Conservation (phyloP, 2,797 vertebrate species). For the Pseudochirops cupreus region DNA sequence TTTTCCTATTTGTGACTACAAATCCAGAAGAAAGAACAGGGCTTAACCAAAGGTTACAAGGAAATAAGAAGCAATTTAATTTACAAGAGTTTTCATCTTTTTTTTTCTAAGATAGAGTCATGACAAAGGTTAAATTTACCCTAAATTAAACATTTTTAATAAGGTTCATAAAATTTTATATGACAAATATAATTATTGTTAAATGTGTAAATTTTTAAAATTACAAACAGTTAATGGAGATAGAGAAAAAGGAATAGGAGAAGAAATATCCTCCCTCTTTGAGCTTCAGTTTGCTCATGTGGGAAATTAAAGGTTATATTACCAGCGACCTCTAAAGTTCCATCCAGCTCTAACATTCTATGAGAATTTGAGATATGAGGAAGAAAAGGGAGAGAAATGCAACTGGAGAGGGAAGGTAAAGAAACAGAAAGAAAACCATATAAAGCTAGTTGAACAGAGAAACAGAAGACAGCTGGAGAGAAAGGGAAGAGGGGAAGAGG, state of each 20-base stretch:
- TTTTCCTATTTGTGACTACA: not conserved
- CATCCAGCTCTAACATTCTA: not conserved
- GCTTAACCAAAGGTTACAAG: not conserved
- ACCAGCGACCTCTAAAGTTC: not conserved
- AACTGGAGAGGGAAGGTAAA: not conserved
- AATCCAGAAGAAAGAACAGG: fast-evolving
- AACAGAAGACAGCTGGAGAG: not conserved
- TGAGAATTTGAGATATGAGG: not conserved
- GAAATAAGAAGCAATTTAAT: not conserved
- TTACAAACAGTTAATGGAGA: not conserved
- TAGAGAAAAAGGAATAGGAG: not conserved
- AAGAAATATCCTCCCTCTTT: not conserved
- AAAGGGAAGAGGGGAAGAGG: too few species aligned
- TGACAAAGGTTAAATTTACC: not conserved
- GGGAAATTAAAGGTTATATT: not conserved
- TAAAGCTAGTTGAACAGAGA: not conserved
- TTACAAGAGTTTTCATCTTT: not conserved
- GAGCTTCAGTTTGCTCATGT: not conserved
- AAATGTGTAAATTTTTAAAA: not conserved
- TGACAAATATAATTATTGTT: not conserved
- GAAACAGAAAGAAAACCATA: not conserved
- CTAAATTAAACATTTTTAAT: not conserved
- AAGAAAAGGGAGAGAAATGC: not conserved
- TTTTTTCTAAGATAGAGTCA: not conserved
- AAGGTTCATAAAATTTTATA: not conserved